These are phyloP conservation scores for Polylopha cassiicola DNA, from an alignment of 2,888 invertebrate genomes.

Conservation along the genomic window DNA sequence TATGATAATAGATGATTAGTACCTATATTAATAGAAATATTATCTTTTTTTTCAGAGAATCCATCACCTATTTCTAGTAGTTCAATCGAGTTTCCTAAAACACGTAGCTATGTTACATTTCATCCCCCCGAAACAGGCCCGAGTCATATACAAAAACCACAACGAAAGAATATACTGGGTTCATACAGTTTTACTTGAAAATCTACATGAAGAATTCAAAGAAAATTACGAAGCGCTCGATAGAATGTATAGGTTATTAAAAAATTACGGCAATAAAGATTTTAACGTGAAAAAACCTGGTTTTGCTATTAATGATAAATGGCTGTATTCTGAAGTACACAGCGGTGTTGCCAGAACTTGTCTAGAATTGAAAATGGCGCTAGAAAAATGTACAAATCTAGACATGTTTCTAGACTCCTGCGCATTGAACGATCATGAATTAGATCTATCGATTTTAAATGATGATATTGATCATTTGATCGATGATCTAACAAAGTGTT, in stretches of 20 bases:
- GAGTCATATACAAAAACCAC: constrained; percentile 54
- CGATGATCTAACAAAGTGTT: constrained; percentile 52
- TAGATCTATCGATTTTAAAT: constrained; percentile 52
- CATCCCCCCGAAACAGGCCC: constrained; percentile 37
- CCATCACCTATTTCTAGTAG: constrained; percentile 65
- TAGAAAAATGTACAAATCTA: constrained; percentile 56
- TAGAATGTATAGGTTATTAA: constrained; percentile 61
- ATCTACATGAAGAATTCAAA: constrained; percentile 45
- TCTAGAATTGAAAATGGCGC: constrained; percentile 56
- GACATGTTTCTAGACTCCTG: constrained; percentile 67
- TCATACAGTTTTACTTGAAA: constrained; percentile 46
- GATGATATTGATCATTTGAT: constrained; percentile 62
- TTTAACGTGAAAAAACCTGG: constrained; percentile 44
- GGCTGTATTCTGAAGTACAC: constrained; percentile 68
- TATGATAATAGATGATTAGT: too few species aligned
- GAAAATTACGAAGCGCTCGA: constrained; percentile 52
- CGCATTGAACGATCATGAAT: constrained; percentile 53
- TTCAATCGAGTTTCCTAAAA: constrained; percentile 65
- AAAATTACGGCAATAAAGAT: constrained; percentile 54
- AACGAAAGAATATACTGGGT: constrained; percentile 68
- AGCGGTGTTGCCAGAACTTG: constrained; percentile 54
- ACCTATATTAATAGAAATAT: too few species aligned
- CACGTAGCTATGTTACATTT: constrained; percentile 62
- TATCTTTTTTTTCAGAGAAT: constrained; percentile 56
- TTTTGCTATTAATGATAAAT: constrained; percentile 45